A percentile compares a stretch with the other conserved stretches of the same genome.
Evolutionary conservation across 1,140 invertebrate genomes (phyloP).

Genomic region (Pachyrhynchus sulphureomaculatus): DNA sequence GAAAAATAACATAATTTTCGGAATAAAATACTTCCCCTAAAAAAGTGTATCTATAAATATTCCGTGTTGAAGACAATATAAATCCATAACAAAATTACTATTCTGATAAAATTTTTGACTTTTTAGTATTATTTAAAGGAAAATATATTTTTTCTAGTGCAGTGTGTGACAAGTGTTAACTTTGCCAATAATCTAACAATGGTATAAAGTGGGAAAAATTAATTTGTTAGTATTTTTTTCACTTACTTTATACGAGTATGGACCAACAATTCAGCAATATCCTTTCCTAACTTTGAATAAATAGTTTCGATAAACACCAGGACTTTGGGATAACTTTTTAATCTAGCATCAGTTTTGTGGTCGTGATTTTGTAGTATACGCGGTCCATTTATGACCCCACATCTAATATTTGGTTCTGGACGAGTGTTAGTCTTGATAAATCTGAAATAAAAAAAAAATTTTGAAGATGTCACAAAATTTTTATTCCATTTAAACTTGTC

Average conservation of each 20-base stretch:
- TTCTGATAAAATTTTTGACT: too few species aligned
- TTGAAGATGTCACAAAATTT: not conserved
- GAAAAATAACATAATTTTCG: too few species aligned
- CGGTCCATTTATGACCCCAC: slow-evolving; percentile 68
- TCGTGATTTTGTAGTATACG: slow-evolving; percentile 60
- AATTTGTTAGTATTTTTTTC: not conserved
- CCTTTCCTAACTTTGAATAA: slow-evolving; percentile 85
- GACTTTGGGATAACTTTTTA: slow-evolving; percentile 88
- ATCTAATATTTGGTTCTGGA: slow-evolving; percentile 77
- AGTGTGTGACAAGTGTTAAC: too few species aligned
- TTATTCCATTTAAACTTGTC: too few species aligned
- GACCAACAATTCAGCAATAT: slow-evolving; percentile 90
- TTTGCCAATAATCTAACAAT: too few species aligned
- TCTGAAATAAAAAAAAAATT: slow-evolving; percentile 23
- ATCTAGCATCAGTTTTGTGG: slow-evolving; percentile 77
- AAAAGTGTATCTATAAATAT: too few species aligned
- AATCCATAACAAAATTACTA: too few species aligned
- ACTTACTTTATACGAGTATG: slow-evolving; percentile 91
- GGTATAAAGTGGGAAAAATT: too few species aligned
- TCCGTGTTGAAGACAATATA: too few species aligned
- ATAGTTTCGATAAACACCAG: slow-evolving; percentile 94
- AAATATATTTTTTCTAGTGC: too few species aligned
- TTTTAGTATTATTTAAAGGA: too few species aligned
- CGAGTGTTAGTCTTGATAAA: slow-evolving; percentile 71
- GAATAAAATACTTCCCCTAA: too few species aligned